These are phyloP conservation scores for Drosophila kanekoi DNA, from an alignment of 2,888 invertebrate species.

Conservation along the genomic window DNA sequence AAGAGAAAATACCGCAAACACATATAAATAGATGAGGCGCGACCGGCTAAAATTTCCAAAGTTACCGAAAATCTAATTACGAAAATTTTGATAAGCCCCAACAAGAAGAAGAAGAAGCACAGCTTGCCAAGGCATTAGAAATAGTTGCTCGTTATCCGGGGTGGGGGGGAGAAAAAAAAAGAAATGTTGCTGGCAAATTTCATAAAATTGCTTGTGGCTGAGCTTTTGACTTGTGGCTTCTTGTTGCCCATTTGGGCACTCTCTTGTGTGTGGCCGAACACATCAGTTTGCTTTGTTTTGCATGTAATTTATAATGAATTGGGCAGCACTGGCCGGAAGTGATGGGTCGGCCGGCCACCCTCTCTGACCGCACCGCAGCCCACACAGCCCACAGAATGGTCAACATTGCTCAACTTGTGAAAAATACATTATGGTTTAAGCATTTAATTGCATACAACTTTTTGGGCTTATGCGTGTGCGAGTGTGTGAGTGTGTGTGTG, in stretches of 20 bases:
- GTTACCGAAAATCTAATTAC: constrained; percentile 66
- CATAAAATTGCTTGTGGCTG: constrained; percentile 77
- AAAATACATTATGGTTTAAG: constrained; percentile 78
- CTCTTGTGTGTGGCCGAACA: constrained; percentile 33
- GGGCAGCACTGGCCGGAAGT: constrained; percentile 8
- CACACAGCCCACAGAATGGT: constrained; percentile 74
- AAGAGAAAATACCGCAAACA: constrained; percentile 40
- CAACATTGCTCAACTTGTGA: constrained; percentile 79
- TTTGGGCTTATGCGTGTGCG: constrained; percentile 35
- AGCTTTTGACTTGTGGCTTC: constrained; percentile 72
- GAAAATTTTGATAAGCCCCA: constrained; percentile 70
- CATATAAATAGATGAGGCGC: constrained; percentile 58
- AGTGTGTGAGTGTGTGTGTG: neutral
- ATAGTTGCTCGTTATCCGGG: no score
- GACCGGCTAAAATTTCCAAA: constrained; percentile 35
- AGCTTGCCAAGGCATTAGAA: neutral
- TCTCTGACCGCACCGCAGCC: constrained; percentile 23
- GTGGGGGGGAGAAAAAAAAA: no score
- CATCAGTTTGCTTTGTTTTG: constrained; percentile 66
- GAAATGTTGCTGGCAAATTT: constrained; percentile 54
- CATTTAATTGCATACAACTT: constrained; percentile 75
- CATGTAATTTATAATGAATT: constrained; percentile 64
- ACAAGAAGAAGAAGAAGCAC: constrained; percentile 8
- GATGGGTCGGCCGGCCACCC: neutral
- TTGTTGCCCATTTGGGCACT: constrained; percentile 13